Evolutionary conservation across 2,888 invertebrate species (phyloP).

Genomic region (Escarpia spicata): DNA sequence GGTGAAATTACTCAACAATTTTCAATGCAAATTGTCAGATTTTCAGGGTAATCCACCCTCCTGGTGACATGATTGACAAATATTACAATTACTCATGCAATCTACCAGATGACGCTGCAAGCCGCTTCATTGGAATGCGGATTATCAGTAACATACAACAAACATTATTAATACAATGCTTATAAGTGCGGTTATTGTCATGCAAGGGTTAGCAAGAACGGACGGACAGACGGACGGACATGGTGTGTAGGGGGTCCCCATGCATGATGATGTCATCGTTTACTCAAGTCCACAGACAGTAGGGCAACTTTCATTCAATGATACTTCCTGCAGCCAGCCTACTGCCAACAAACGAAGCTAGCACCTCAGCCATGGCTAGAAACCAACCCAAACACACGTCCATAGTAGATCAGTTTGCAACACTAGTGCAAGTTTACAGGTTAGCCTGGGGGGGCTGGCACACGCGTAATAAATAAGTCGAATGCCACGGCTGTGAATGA

Average conservation of each 20-base stretch:
- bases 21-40: background rate
- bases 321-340: background rate
- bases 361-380: background rate
- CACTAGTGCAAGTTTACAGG: background rate
- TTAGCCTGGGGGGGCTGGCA: constrained; percentile 1
- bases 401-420: background rate
- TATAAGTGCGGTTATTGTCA: background rate
- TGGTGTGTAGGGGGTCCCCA: background rate
- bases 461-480: background rate
- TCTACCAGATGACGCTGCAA: background rate
- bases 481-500: constrained; percentile 3
- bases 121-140: background rate
- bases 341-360: background rate
- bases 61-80: background rate
- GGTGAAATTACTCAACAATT: background rate
- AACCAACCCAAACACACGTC: background rate
- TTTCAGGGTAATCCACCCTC: background rate
- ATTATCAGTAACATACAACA: background rate
- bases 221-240: background rate
- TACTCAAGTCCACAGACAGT: background rate
- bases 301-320: background rate
- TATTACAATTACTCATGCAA: background rate
- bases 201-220: background rate
- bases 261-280: constrained; percentile 7
- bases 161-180: background rate